Evolutionary conservation across 2,113 vertebrate genomes (phyloP), one percentile per base, ranked within the genome.

Genomic region (Elephas maximus): DNA sequence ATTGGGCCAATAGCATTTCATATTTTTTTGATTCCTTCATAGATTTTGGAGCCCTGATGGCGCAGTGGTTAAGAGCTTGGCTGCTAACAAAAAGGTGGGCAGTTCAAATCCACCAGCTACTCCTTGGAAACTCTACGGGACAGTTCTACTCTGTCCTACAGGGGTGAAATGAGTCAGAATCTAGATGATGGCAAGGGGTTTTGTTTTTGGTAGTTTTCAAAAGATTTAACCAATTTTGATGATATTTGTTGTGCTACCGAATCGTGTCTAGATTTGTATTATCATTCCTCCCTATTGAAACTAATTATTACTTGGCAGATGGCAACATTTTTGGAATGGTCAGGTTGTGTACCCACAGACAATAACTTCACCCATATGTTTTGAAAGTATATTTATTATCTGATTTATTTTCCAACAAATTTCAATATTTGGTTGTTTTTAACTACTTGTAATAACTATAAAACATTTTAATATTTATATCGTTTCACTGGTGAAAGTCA

Each of bases 231-330:
- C 51, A 78, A 71, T 92, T 93, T 65, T 90, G 3, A 60, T 86
- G 30, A 65, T 65, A 84, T 85, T 92, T 84, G 21, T 79, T 81
- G 21, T 6, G 53, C 30, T 71, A 74, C 1, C 44, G 63, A 69
- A 77, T 74, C 23, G 28, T 77, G 53, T 96, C 60, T 91, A 88
- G 51, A 84, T 96, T 88, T 88, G 11, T 85, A 23, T 57, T 93
- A 81, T 76, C 28, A 63, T 80, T 62, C 33, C 14, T 83, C 48
- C 85, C 44, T 83, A 79, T 88, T 93, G 63, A 93, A 93, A 78
- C 37, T 63, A 87, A 93, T 90, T 90, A 60, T 83, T 91, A 86
- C 44, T 84, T 71, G 84, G 45, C 65, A 96, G 86, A 94, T 71
- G 78, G 26, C 65, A 51, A 67, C 20, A 83, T 48, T 94, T 88